Evolutionary conservation across 2,113 vertebrate genomes (phyloP).

Genomic region (Archilochus colubris): DNA sequence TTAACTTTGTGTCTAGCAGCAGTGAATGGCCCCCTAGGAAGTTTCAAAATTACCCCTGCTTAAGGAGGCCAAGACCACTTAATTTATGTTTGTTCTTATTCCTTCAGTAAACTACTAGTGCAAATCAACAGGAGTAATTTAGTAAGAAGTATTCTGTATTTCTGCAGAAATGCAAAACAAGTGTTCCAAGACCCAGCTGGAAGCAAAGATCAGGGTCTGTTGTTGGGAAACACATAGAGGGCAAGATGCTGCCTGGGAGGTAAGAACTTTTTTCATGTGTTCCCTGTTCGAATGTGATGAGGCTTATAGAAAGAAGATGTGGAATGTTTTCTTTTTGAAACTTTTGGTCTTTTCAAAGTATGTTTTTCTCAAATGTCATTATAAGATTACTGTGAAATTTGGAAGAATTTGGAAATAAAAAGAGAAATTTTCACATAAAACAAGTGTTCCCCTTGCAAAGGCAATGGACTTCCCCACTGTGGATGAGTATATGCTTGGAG

Average conservation of each 20-base stretch:
- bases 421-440: neutral
- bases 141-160: slow-evolving; percentile 45
- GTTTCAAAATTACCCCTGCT: neutral
- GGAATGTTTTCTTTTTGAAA: neutral
- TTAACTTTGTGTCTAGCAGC: neutral
- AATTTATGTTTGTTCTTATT: neutral
- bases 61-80: neutral
- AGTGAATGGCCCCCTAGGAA: neutral
- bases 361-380: neutral
- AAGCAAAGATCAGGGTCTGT: slow-evolving; percentile 78
- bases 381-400: neutral
- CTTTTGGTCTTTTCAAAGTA: neutral
- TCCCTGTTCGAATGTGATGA: neutral
- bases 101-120: neutral
- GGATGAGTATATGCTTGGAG: neutral
- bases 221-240: slow-evolving; percentile 76
- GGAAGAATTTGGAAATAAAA: neutral
- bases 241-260: slow-evolving; percentile 75
- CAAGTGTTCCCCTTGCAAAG: neutral
- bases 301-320: neutral
- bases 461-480: neutral
- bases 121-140: neutral
- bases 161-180: slow-evolving; percentile 81
- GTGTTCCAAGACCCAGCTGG: slow-evolving; percentile 46
- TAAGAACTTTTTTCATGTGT: slow-evolving; percentile 40